Percentiles rank a stretch among this genome's conserved stretches.
phyloP scores from a whole-genome alignment of 2,797 vertebrate genomes.

The Oreonectes daqikongensis region DNA sequence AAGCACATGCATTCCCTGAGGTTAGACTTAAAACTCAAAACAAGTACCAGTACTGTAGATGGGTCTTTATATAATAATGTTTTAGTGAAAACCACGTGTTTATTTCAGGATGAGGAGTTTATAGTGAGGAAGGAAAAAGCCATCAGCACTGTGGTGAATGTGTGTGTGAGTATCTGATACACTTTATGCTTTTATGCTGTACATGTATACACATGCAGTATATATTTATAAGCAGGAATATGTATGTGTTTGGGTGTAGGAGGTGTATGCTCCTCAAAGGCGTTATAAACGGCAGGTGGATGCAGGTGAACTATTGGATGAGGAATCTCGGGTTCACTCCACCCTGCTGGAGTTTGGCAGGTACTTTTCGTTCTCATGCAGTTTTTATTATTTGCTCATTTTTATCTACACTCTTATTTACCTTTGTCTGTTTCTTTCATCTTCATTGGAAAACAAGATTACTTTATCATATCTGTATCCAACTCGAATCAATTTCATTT shows the following conservation, averaged over 20 bases:
- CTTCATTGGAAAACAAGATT: not conserved
- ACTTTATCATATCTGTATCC: too few species aligned
- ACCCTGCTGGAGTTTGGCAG: slow-evolving; percentile 95
- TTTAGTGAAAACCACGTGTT: not conserved
- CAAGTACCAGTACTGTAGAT: not conserved
- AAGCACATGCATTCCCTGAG: slow-evolving; percentile 90
- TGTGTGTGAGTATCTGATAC: slow-evolving; percentile 81
- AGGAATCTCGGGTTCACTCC: slow-evolving; percentile 92
- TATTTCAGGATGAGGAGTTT: slow-evolving; percentile 89
- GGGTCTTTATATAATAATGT: not conserved
- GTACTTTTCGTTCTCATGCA: slow-evolving; percentile 62
- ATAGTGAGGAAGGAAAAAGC: slow-evolving; percentile 84
- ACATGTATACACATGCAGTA: too few species aligned
- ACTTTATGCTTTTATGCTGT: not conserved
- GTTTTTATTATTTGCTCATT: not conserved
- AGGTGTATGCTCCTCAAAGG: slow-evolving; percentile 91
- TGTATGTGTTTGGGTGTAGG: slow-evolving; percentile 68
- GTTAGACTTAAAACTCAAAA: slow-evolving; percentile 65
- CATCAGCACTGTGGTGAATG: slow-evolving; percentile 79
- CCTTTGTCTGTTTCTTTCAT: not conserved
- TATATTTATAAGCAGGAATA: not conserved
- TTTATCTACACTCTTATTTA: not conserved
- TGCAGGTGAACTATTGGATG: slow-evolving; percentile 84
- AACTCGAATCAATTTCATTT: too few species aligned
- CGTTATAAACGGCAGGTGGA: slow-evolving; percentile 88